phyloP scores from a whole-genome alignment of 2,113 vertebrate species.

The Recurvirostra avosetta region DNA sequence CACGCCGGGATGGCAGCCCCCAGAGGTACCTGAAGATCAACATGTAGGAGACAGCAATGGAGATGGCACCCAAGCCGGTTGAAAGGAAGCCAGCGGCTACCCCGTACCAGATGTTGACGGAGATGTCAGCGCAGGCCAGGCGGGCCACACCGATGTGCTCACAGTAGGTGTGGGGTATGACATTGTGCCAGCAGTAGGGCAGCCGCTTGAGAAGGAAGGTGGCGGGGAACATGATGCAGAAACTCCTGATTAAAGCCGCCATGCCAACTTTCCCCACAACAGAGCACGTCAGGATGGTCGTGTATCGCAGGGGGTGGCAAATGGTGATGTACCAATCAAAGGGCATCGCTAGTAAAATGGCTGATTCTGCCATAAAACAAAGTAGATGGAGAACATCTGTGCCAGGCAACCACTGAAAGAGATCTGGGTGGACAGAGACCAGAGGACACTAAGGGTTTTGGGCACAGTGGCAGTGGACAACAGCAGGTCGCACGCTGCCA shows the following conservation, averaged over 20 bases:
- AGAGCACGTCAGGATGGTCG: not conserved
- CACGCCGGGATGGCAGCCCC: not conserved
- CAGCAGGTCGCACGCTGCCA: constrained; percentile 18
- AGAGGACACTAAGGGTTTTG: not conserved
- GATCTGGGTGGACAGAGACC: not conserved
- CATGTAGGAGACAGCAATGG: constrained; percentile 23
- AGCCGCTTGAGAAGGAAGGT: constrained; percentile 30
- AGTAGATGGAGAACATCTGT: constrained; percentile 56
- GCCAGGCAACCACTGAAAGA: not conserved
- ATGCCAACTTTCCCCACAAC: not conserved
- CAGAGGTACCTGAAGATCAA: constrained; percentile 25
- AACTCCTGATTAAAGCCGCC: not conserved
- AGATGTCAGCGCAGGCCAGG: constrained; percentile 23
- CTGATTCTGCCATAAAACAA: not conserved
- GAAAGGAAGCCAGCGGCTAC: constrained; percentile 16
- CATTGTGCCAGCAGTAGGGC: not conserved
- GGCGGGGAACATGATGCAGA: constrained; percentile 11
- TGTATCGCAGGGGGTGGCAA: constrained; percentile 23
- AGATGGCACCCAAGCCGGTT: not conserved
- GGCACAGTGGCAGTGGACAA: constrained; percentile 10
- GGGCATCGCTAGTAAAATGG: constrained; percentile 32
- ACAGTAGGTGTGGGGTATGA: constrained; percentile 50
- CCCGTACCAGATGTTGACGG: not conserved
- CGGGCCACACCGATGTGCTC: constrained; percentile 44
- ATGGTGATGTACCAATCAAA: constrained; percentile 47